Percentiles rank a stretch among this genome's conserved stretches.
These are phyloP conservation scores for Drosophila ambigua DNA, from an alignment of 1,140 invertebrate genomes.

Conservation along the genomic window DNA sequence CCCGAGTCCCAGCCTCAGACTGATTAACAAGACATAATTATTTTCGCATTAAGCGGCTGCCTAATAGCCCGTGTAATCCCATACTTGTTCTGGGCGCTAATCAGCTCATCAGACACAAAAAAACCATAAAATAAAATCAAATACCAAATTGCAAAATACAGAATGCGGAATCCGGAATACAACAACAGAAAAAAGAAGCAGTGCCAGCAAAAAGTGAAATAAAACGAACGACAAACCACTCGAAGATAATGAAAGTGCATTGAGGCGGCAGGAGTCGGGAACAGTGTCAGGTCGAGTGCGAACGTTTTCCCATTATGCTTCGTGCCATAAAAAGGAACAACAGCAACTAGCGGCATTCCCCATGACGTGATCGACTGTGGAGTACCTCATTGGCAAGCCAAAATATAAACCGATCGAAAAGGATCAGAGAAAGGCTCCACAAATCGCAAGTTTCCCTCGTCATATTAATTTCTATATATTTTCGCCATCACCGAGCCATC, in stretches of 20 bases:
- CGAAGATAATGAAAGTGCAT: constrained; percentile 79
- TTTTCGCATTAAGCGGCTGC: constrained; percentile 75
- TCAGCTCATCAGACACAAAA: constrained; percentile 67
- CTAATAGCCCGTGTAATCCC: constrained; percentile 77
- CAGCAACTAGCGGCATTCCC: background rate
- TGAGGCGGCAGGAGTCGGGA: constrained; percentile 65
- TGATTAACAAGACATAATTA: constrained; percentile 80
- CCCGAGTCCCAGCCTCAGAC: constrained; percentile 36
- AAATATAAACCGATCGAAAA: too few species aligned
- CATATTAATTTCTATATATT: too few species aligned
- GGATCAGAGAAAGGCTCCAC: background rate
- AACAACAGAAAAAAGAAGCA: constrained; percentile 4
- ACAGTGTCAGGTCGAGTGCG: constrained; percentile 69
- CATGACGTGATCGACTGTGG: constrained; percentile 1
- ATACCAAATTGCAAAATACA: constrained; percentile 27
- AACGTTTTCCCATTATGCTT: constrained; percentile 73
- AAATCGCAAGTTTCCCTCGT: too few species aligned
- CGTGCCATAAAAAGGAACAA: constrained; percentile 49
- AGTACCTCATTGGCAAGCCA: too few species aligned
- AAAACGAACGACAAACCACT: constrained; percentile 54
- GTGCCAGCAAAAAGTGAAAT: constrained; percentile 12
- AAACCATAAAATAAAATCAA: constrained; percentile 30
- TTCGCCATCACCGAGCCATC: too few species aligned
- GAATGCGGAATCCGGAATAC: constrained; percentile 21
- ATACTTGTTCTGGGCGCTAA: constrained; percentile 46